phyloP scores from a whole-genome alignment of 1,140 invertebrate species.

The Neodiprion lecontei region DNA sequence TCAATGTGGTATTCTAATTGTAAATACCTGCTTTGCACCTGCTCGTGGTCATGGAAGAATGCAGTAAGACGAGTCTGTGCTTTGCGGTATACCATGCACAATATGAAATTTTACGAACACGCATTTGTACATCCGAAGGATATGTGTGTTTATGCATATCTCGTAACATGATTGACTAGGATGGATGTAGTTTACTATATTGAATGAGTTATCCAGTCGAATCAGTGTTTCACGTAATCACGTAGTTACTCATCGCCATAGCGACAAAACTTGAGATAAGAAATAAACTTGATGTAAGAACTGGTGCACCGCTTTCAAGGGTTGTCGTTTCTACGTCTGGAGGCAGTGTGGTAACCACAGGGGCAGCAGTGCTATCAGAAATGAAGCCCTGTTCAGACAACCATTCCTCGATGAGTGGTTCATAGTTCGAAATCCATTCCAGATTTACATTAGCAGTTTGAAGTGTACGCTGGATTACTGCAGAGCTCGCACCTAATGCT shows the following conservation, averaged over 20 bases:
- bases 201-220: not conserved
- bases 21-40: too few species aligned
- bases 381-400: not conserved
- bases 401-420: conserved; percentile 25
- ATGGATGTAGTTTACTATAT: not conserved
- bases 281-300: not conserved
- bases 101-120: too few species aligned
- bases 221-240: not conserved
- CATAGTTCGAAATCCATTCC: conserved; percentile 34
- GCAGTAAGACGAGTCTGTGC: too few species aligned
- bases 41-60: too few species aligned
- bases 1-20: too few species aligned
- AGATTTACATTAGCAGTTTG: conserved; percentile 25
- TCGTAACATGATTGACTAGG: too few species aligned
- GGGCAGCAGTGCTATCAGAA: not conserved
- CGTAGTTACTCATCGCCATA: not conserved
- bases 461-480: conserved; percentile 26
- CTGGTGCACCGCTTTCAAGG: not conserved
- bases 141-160: too few species aligned
- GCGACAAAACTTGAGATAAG: not conserved
- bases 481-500: conserved; percentile 21
- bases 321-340: not conserved
- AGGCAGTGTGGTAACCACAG: not conserved
- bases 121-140: too few species aligned
- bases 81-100: too few species aligned